Evolutionary conservation across 1,140 invertebrate species (phyloP), one percentile per base, ranked within the genome.

Genomic region (Platyscapa corneri): DNA sequence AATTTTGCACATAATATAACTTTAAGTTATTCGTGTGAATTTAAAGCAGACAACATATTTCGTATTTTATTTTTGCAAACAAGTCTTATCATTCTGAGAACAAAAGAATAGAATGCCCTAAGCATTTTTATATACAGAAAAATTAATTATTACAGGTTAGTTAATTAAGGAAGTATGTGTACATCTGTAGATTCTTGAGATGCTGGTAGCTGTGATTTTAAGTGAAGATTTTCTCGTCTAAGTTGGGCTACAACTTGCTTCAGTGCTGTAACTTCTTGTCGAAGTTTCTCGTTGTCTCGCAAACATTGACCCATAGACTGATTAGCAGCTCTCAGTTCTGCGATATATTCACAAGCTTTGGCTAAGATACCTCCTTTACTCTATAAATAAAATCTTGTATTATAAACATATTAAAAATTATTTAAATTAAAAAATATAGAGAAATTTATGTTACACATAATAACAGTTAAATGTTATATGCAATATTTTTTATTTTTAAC

Each of bases 351-450:
- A 94, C 98, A 99, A 5, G 98, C 98, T 93, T 99, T 99, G 6
- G 98, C 97, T 86, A 99, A 92, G 88, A 99, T 99, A 74, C 97
- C 98, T 53, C 98, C 98, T 95, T 99, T 99, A 90, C 98, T 99
- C 94, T 98, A 95, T 23, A 91, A 91, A 82, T 64, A 74, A 86
- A 83, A 64, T n/a, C n/a, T 42, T 72, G 32, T 30, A 7, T 37
- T 14, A 3, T 42, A 23, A 5, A 3, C 1, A 49, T 53, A 53
- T 53, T 53, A 18, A 53, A 53, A 53, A 16, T 53, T 10, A 16
- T 53, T 53, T 16, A 10, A 53, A 16, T 53, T 53, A 14, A 53
- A 18, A 46, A 10, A 53, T 53, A 16, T 18, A 14, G 18, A 53
- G 18, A 18, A 46, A 46, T 46, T 46, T 7, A 18, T 53, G 49